Conservation (phyloP, 1,140 invertebrate species). For the Ceratitis capitata region DNA sequence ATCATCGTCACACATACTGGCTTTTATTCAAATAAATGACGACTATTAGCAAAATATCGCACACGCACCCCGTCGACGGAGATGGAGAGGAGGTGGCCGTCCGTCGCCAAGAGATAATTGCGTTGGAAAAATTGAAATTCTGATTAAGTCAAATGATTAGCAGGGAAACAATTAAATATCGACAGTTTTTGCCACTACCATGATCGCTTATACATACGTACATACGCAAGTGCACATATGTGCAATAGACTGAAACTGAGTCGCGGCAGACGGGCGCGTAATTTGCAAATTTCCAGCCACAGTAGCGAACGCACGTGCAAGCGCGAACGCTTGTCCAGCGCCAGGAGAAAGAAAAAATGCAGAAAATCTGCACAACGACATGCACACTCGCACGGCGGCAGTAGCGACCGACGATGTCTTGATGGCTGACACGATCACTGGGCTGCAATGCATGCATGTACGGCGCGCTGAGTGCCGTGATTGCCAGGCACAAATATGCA, state of each 20-base stretch:
- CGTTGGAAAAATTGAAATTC: constrained; percentile 37
- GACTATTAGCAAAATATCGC: constrained; percentile 24
- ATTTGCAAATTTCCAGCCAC: constrained; percentile 21
- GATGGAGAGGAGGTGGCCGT: not conserved
- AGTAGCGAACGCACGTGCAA: constrained; percentile 5
- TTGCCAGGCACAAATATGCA: not conserved
- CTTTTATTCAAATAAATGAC: constrained; percentile 15
- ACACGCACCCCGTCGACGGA: not conserved
- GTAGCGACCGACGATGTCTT: constrained; percentile 11
- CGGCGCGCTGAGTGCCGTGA: not conserved
- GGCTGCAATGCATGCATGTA: not conserved
- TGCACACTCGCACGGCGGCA: not conserved
- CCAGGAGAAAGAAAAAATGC: not conserved
- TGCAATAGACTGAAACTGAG: not conserved
- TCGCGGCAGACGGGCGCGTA: constrained; percentile 16
- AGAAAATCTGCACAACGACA: too few relatives aligned
- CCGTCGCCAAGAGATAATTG: not conserved
- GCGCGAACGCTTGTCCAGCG: not conserved
- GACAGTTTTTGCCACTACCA: not conserved
- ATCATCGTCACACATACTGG: too few relatives aligned
- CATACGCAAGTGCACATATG: too few relatives aligned
- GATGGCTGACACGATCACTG: constrained; percentile 14
- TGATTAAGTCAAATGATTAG: constrained; percentile 38
- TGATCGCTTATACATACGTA: too few relatives aligned
- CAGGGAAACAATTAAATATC: constrained; percentile 41